Base-by-base conservation (phyloP, 2,888 invertebrate species). In the Dasysyrphus albostriatus region DNA sequence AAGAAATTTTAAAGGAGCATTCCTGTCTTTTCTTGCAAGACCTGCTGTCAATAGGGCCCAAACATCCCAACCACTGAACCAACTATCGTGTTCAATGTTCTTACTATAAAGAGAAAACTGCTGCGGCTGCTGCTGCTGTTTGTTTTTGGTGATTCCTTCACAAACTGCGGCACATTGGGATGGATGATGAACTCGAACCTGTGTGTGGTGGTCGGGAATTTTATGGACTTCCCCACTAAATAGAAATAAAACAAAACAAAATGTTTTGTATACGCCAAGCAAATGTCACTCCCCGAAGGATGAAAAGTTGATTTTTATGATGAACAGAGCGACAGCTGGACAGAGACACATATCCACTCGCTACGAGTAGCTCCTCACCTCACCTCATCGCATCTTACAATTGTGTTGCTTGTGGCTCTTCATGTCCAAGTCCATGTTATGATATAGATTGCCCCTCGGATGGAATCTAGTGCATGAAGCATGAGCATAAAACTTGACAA, bases 281-380 rank as follows among this genome's bases (percentile, higher is more conserved):
- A 10, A 80, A 70, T 84, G 80, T 83, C 85, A 87, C 74, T 87
- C 70, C 78, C 87, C 78, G 87, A 75, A 87, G 87, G 87, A 83
- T 87, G 87, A 87, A 87, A 87, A 87, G 87, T 87, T 87, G 87
- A 87, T 87, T 87, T 87, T 87, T 87, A 87, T 87, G 87, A 87
- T 87, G 87, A 87, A 87, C 87, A 37, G 78, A 82, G 39, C 83
- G 87, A 87, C 87, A 87, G 87, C 75, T 87, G 87, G 87, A 83
- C 72, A 72, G 58, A 19, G 44, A 72, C 78, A 78, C 84, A 81
- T 74, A 83, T 77, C 73, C 77, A 74, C 37, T 14, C n/a, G 14
- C n/a, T 44, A n/a, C n/a, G n/a, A n/a, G n/a, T n/a, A 2, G 14
- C 32, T 49, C 69, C 9, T 12, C 42, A 59, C 39, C 24, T 42